Evolutionary conservation across 2,888 invertebrate species (phyloP).

Genomic region (Labia minor): DNA sequence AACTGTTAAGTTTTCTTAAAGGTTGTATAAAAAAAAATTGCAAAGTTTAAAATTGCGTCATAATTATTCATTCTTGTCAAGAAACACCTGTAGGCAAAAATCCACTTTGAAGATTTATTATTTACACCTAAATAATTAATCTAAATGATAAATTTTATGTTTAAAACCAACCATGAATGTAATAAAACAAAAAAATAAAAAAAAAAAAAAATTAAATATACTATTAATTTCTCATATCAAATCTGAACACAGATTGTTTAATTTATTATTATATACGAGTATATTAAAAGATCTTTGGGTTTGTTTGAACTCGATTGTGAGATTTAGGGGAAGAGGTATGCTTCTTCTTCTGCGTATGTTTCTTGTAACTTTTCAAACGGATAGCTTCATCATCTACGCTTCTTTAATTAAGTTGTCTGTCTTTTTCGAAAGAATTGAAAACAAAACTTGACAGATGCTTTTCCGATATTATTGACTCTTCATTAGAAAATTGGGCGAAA

Average conservation of each 20-base stretch:
- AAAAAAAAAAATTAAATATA: not conserved
- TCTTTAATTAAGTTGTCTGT: conserved; percentile 6
- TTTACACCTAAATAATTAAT: not conserved
- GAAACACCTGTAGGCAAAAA: conserved; percentile 1
- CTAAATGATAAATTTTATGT: not conserved
- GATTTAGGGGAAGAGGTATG: not conserved
- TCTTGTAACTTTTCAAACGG: not conserved
- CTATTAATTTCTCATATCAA: not conserved
- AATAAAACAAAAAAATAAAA: not conserved
- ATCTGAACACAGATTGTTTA: too few species aligned
- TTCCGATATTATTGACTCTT: conserved; percentile 1
- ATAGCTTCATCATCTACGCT: not conserved
- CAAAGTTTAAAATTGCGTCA: not conserved
- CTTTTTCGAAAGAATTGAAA: conserved; percentile 1
- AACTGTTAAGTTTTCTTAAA: too few species aligned
- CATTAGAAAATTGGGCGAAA: conserved; percentile 3
- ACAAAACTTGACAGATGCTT: conserved; percentile 13
- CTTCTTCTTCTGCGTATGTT: not conserved
- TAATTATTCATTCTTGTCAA: not conserved
- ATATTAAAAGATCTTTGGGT: not conserved
- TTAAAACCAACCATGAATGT: not conserved
- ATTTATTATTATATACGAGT: not conserved
- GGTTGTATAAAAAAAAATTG: not conserved
- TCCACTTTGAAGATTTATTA: not conserved
- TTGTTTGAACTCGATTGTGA: not conserved